phyloP scores from a whole-genome alignment of 2,888 invertebrate species.

The Cacoxenus indagator region DNA sequence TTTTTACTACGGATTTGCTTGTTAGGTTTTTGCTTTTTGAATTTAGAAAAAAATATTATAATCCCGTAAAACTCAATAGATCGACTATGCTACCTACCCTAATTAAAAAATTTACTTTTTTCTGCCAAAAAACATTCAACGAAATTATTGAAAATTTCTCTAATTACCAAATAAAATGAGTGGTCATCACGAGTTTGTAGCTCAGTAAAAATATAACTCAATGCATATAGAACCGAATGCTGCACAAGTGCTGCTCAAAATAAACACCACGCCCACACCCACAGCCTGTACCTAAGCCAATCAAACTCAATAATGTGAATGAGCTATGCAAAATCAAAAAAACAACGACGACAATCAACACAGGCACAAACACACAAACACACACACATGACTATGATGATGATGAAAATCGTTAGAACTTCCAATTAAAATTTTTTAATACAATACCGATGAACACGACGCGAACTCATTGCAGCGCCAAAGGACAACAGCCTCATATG shows the following conservation, averaged over 20 bases:
- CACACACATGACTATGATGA: neutral
- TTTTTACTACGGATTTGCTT: no score
- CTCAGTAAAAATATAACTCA: neutral
- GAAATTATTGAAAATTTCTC: neutral
- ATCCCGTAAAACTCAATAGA: no score
- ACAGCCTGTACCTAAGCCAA: neutral
- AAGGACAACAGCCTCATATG: neutral
- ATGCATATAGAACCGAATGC: neutral
- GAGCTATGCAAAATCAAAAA: neutral
- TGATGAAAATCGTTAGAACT: constrained; percentile 18
- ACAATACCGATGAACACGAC: neutral
- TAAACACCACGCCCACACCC: neutral
- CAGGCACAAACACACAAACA: neutral
- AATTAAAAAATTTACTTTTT: no score
- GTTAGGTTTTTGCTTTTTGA: neutral
- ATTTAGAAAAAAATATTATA: neutral
- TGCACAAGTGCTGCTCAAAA: neutral
- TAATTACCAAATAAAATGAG: neutral
- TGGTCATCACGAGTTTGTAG: neutral
- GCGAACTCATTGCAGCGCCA: neutral
- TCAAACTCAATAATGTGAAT: constrained; percentile 1
- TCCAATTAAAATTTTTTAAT: constrained; percentile 23
- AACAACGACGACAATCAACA: neutral
- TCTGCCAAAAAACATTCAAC: neutral
- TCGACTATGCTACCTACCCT: no score